Base-by-base conservation (phyloP, 2,113 vertebrate genomes). In the Trichechus manatus region DNA sequence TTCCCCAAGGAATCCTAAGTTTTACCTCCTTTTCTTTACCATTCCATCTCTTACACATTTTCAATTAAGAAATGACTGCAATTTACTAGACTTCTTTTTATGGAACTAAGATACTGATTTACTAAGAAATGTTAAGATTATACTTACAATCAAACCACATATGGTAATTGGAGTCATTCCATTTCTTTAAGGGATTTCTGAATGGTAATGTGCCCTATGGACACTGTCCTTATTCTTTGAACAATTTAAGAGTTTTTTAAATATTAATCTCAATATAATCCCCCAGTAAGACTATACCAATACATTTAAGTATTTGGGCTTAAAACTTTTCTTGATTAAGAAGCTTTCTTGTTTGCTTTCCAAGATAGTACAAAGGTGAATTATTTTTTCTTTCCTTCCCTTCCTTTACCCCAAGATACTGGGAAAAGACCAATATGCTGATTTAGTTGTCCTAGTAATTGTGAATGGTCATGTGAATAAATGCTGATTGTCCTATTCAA, bases 81-180 rank as follows among this genome's bases (percentile, higher is more conserved):
- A 82, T 94, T 44, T 85, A 85, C n/a, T 84, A 31, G 22, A 42
- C 29, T 64, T 93, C 79, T 79, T 79, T 93, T 89, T 85, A 86
- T 53, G 86, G 77, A 74, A 61, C 77, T 61, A 61, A 96, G 9
- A 89, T 75, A 89, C 81, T 68, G 39, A 83, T 90, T 91, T 95
- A 89, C 86, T 74, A 80, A 95, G 89, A 90, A 93, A 86, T 89
- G 25, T 36, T 80, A 87, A 87, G 25, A 14, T 61, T 94, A 31
- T 89, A 78, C 39, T 92, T 95, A 77, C 20, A 87, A 87, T 96
- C 53, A 90, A 97, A 93, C 77, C 77, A 90, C n/a, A 36, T 13
- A 61, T 42, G 31, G 9, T 56, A 14, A 90, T 42, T 53, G 78
- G 84, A 87, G 29, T 88, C 39, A 92, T 78, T 91, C 66, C 64